These are phyloP conservation scores for Vimba vimba DNA, from an alignment of 2,113 vertebrate species.

Conservation along the genomic window DNA sequence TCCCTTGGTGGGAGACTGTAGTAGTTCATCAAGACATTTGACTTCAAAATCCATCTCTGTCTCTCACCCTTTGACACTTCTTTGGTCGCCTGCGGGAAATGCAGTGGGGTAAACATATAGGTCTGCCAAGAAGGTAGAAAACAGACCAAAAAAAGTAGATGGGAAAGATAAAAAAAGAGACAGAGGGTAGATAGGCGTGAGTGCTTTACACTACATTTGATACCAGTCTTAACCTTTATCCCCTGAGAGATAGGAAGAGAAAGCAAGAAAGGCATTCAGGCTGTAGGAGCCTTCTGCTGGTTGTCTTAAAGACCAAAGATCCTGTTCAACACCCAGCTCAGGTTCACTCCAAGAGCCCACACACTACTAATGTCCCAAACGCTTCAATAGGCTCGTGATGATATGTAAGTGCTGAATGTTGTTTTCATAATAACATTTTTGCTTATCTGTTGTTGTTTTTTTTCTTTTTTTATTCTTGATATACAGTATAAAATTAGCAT, in stretches of 20 bases:
- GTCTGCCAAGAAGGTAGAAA: slow-evolving; percentile 22
- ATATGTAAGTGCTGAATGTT: background rate
- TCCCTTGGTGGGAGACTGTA: background rate
- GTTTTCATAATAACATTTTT: background rate
- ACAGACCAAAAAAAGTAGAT: slow-evolving; percentile 16
- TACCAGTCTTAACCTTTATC: slow-evolving; percentile 30
- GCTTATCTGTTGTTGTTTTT: background rate
- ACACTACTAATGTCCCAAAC: background rate
- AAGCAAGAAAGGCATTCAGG: slow-evolving; percentile 14
- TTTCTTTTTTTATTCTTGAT: no score
- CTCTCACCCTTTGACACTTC: slow-evolving; percentile 24
- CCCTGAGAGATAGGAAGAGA: slow-evolving; percentile 28
- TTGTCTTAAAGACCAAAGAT: slow-evolving; percentile 57
- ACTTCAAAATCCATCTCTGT: slow-evolving; percentile 32
- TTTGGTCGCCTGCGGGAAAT: slow-evolving; percentile 41
- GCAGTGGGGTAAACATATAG: slow-evolving; percentile 34
- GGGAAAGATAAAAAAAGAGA: slow-evolving; percentile 24
- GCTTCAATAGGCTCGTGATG: slow-evolving; percentile 27
- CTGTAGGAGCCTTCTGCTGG: slow-evolving; percentile 13
- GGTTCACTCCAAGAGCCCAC: slow-evolving; percentile 38
- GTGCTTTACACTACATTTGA: slow-evolving; percentile 36
- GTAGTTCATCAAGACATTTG: background rate
- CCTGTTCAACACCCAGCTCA: slow-evolving; percentile 61
- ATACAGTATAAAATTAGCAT: no score
- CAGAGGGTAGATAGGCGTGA: slow-evolving; percentile 30